Evolutionary conservation across 2,888 invertebrate genomes (phyloP).

Genomic region (Hirtodrosophila histrioides): DNA sequence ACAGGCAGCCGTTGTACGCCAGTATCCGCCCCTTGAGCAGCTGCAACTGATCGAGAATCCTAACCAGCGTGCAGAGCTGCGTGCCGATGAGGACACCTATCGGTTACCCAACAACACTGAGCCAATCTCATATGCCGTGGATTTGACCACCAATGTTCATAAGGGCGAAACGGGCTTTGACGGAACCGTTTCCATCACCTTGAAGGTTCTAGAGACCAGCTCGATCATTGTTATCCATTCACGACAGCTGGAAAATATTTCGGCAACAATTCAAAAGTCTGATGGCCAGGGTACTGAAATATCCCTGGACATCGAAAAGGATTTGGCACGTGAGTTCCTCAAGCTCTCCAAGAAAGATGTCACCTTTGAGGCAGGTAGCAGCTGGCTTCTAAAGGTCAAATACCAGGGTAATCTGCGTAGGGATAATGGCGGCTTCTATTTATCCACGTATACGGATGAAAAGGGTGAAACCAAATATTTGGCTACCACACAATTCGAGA

Average conservation of each 20-base stretch:
- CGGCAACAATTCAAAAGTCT: conserved; percentile 50
- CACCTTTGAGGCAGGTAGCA: conserved; percentile 69
- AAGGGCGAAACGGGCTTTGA: conserved; percentile 62
- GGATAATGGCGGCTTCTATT: conserved; percentile 88
- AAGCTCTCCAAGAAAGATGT: conserved; percentile 46
- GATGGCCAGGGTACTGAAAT: conserved; percentile 2
- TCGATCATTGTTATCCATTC: conserved; percentile 71
- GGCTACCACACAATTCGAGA: conserved; percentile 89
- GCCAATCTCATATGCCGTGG: conserved; percentile 85
- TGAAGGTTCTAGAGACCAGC: conserved; percentile 57
- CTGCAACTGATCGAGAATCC: conserved; percentile 52
- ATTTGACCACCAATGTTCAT: conserved; percentile 76
- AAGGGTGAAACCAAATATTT: conserved; percentile 81
- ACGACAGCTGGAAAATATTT: conserved; percentile 57
- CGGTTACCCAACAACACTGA: conserved; percentile 86
- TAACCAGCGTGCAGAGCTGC: conserved; percentile 35
- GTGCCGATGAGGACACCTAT: conserved; percentile 80
- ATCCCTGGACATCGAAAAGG: conserved; percentile 7
- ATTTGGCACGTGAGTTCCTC: conserved; percentile 74
- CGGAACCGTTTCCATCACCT: conserved; percentile 69
- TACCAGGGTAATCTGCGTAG: conserved; percentile 86
- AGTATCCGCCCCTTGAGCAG: conserved; percentile 59
- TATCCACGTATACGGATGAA: conserved; percentile 85
- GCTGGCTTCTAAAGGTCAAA: conserved; percentile 85
- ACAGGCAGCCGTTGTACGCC: conserved; percentile 56